Base-by-base conservation (phyloP, 2,888 invertebrate genomes). In the Polylopha cassiicola region DNA sequence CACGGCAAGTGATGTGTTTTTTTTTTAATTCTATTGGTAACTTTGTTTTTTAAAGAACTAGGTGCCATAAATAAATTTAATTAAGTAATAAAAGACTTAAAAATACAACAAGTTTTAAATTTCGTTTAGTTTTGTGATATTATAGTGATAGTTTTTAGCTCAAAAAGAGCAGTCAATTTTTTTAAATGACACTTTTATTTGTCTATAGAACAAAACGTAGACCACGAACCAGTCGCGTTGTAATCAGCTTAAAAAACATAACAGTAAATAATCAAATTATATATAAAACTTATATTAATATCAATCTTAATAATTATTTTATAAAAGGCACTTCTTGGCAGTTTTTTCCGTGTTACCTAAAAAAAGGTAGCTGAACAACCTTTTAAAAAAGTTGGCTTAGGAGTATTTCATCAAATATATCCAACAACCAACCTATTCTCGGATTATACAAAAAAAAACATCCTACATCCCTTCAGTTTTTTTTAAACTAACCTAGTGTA, bases 271-370 rank as follows among this genome's bases (percentile, higher is more conserved):
- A 53, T 56, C 55, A 54, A 47, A 58, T 51, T 54, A 58, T 51
- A 55, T 43, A 55, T 55, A 53, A 48, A 57, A 58, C 50, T 62
- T 61, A 56, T 44, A 53, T 59, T 56, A 58, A 57, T 50, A 47
- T 52, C 29, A 15, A 39, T 31, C 58, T 58, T 65, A 63, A 58
- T 58, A 65, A 62, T 65, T 64, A 73, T 58, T 70, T 63, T 73
- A 70, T 77, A 81, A 77, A 82, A 84, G 85, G 85, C 85, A 85
- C 85, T 75, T 78, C 55, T 72, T 84, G 85, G 85, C 85, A 85
- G 85, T 85, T 79, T 77, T 59, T 65, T 71, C 72, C 65, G 69
- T 61, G 68, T 53, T 64, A 63, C 53, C 67, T 66, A 67, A 66
- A 49, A 60, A 63, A 60, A 58, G 62, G 59, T 55, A 48, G 61